Evolutionary conservation across 2,888 invertebrate species (phyloP).

Genomic region (Esperia sulphurella): DNA sequence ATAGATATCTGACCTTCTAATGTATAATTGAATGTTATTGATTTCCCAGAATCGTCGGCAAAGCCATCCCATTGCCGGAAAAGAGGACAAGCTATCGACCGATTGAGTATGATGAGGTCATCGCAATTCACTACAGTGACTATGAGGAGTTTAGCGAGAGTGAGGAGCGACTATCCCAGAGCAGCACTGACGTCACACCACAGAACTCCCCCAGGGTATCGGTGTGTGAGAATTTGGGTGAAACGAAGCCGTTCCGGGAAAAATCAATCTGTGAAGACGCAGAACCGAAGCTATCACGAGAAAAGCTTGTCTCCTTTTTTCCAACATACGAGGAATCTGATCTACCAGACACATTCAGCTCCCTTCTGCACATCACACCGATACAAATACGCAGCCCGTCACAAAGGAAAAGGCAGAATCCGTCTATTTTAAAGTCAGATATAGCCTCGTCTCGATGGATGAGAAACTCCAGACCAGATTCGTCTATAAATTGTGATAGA

Average conservation of each 20-base stretch:
- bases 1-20: slow-evolving; percentile 2
- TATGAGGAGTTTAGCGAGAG: slow-evolving; percentile 66
- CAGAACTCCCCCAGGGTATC: slow-evolving; percentile 64
- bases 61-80: slow-evolving; percentile 53
- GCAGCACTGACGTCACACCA: slow-evolving; percentile 67
- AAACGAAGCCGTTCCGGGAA: slow-evolving; percentile 37
- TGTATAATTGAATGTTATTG: slow-evolving; percentile 17
- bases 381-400: slow-evolving; percentile 59
- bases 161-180: slow-evolving; percentile 64
- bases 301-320: slow-evolving; percentile 40
- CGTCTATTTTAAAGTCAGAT: slow-evolving; percentile 65
- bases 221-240: slow-evolving; percentile 35
- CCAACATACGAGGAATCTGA: slow-evolving; percentile 42
- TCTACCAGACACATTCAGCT: slow-evolving; percentile 58
- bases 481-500: slow-evolving; percentile 61
- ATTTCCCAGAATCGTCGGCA: slow-evolving; percentile 62
- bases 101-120: slow-evolving; percentile 65
- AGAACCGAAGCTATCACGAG: slow-evolving; percentile 45
- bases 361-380: slow-evolving; percentile 68
- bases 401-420: slow-evolving; percentile 52
- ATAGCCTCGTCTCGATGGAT: slow-evolving; percentile 72
- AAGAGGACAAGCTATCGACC: slow-evolving; percentile 47
- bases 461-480: slow-evolving; percentile 61
- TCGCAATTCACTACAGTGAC: slow-evolving; percentile 67
- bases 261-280: slow-evolving; percentile 11